Base-by-base conservation (phyloP, 2,888 invertebrate species). In the Cosmia trapezina region DNA sequence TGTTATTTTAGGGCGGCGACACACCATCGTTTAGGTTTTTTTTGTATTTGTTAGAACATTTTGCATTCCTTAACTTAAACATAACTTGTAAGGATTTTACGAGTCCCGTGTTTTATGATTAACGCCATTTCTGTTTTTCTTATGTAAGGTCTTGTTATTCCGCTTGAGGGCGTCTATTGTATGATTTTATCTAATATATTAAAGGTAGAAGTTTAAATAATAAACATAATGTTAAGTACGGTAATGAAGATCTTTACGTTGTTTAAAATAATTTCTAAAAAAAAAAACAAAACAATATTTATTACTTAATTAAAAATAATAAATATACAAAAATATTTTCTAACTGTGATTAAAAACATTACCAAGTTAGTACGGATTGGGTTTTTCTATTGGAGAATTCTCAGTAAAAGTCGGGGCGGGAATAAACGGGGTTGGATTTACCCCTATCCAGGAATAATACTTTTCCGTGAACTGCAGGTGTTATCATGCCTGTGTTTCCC, bases 391-490 rank as follows among this genome's bases (percentile, higher is more conserved):
- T 63, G 14, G 6, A 60, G 45, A 63, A 60, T 80, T 82, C 63
- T 33, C 53, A 45, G 69, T 69, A 67, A 54, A 54, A 56, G 5
- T 33, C 33, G 3, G 41, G 22, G 19, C 5, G 3, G n/a, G 0
- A 33, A 56, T 45, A 57, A 45, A 65, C 7, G 43, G 68, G 68
- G 59, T 67, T n/a, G 47, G 17, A 63, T 64, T 67, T 57, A 65
- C 80, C 83, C 71, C 78, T 33, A 71, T 68, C 22, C 28, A 33
- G 62, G 65, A 37, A 64, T 51, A 28, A 4, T 54, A 37, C 17
- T 63, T 47, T 80, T 79, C 69, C 47, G 7, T 17, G 73, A 73
- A 79, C 62, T 56, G 51, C 73, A 80, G n/a, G 53, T 83, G 80
- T 47, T 47, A 51, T 37, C 47, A 57, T n/a, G 14, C 56, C 37